A percentile compares a stretch with the other conserved stretches of the same genome.
Evolutionary conservation across 2,888 invertebrate species (phyloP).

Genomic region (Oligia fasciuncula): DNA sequence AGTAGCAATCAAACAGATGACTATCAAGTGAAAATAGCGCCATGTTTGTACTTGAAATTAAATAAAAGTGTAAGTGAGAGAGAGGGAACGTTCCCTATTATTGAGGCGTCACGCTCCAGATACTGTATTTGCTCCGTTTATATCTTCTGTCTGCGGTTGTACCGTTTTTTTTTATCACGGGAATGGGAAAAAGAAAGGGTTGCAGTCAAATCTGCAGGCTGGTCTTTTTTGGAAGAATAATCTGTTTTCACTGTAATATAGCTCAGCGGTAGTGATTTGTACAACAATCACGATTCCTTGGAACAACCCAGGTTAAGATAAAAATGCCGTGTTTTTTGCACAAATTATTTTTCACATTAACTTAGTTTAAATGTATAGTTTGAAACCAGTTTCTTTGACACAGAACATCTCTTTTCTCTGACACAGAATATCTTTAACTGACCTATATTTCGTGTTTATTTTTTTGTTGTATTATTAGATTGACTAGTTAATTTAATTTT

Average conservation of each 20-base stretch:
- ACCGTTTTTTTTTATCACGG: not conserved
- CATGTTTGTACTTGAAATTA: slow-evolving; percentile 41
- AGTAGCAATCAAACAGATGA: slow-evolving; percentile 35
- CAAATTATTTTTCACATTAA: no score
- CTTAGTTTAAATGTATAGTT: not conserved
- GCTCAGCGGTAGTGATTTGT: not conserved
- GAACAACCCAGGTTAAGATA: not conserved
- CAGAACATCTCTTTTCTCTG: no score
- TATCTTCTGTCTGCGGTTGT: slow-evolving; percentile 26
- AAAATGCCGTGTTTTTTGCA: not conserved
- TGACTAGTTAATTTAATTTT: no score
- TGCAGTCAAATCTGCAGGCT: not conserved
- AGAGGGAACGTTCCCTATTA: slow-evolving; percentile 39
- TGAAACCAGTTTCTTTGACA: not conserved
- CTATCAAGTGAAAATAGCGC: slow-evolving; percentile 39
- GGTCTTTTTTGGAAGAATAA: not conserved
- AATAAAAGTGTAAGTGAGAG: slow-evolving; percentile 56
- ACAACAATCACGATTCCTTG: not conserved
- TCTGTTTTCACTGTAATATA: not conserved
- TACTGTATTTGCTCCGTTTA: slow-evolving; percentile 11
- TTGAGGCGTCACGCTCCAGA: slow-evolving; percentile 50
- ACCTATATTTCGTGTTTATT: no score
- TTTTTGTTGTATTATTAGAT: no score
- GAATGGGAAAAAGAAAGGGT: not conserved
- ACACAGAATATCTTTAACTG: no score